These are phyloP conservation scores for Drosophila dives DNA, from an alignment of 2,888 invertebrate species.

Conservation along the genomic window DNA sequence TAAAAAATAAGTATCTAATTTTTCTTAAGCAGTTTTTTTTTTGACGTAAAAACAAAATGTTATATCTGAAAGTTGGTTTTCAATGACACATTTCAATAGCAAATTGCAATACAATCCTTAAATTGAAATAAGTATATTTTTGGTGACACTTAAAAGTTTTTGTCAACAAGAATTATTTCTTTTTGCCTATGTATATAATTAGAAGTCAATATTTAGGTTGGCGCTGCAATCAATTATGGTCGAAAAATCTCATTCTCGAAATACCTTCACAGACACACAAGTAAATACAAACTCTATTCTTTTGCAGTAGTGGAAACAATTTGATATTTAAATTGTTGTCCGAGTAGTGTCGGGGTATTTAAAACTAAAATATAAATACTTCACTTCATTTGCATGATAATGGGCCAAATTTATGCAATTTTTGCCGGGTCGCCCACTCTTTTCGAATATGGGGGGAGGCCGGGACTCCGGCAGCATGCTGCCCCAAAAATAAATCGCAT, in stretches of 20 bases:
- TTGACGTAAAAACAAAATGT: background rate
- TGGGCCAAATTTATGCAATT: conserved; percentile 58
- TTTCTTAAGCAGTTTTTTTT: too few species aligned
- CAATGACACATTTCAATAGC: background rate
- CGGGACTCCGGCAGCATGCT: conserved; percentile 13
- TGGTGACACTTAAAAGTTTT: background rate
- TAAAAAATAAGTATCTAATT: background rate
- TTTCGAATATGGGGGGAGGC: conserved; percentile 3
- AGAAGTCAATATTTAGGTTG: conserved; percentile 2
- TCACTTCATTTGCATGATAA: conserved; percentile 68
- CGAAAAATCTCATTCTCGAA: conserved; percentile 2
- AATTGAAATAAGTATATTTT: background rate
- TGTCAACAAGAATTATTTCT: conserved; percentile 6
- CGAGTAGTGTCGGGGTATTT: conserved; percentile 32
- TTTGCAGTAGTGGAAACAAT: conserved; percentile 41
- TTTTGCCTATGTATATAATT: conserved; percentile 2
- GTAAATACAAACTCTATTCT: conserved; percentile 7
- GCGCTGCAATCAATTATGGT: conserved; percentile 12
- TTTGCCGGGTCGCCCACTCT: conserved; percentile 46
- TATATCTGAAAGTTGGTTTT: background rate
- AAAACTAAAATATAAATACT: conserved; percentile 45
- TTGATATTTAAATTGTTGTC: conserved; percentile 50
- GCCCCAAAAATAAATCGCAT: conserved; percentile 69
- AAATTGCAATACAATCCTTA: background rate
- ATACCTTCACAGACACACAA: conserved; percentile 3